phyloP scores from a whole-genome alignment of 2,888 invertebrate genomes.

The Pemphredon lugubris region DNA sequence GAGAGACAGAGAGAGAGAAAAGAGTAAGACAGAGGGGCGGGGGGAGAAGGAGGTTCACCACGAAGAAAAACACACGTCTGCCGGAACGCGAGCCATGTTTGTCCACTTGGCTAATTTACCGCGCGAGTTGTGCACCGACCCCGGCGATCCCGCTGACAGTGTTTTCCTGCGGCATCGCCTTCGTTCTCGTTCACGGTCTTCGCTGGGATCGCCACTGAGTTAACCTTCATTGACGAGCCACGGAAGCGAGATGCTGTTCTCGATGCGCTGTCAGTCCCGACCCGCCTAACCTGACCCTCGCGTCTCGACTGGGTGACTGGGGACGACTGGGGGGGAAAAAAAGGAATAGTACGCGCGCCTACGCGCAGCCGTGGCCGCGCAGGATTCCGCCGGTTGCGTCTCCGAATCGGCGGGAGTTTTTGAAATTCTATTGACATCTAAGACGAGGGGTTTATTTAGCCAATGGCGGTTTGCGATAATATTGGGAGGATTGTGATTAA shows the following conservation, averaged over 20 bases:
- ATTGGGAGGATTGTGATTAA: too few species aligned
- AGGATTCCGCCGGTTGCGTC: constrained; percentile 23
- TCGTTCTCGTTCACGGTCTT: constrained; percentile 34
- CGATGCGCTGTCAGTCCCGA: constrained; percentile 66
- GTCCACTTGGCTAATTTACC: constrained; percentile 45
- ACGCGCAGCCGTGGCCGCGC: constrained; percentile 50
- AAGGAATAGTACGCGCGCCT: constrained; percentile 30
- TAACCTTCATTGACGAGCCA: constrained; percentile 68
- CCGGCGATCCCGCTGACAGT: constrained; percentile 34
- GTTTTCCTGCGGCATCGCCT: constrained; percentile 32
- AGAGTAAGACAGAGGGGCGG: constrained; percentile 13
- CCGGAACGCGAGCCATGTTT: constrained; percentile 66
- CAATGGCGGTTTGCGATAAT: not conserved
- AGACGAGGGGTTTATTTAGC: not conserved
- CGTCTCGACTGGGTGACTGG: constrained; percentile 5
- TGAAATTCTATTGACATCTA: constrained; percentile 1
- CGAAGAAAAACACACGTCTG: constrained; percentile 70
- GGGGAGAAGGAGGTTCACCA: constrained; percentile 38
- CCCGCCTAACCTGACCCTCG: constrained; percentile 74
- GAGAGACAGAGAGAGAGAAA: constrained; percentile 33
- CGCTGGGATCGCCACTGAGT: constrained; percentile 45
- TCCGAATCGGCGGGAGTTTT: constrained; percentile 24
- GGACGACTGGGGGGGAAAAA: too few species aligned
- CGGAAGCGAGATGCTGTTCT: constrained; percentile 55
- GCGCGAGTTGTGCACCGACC: constrained; percentile 29